Evolutionary conservation across 2,113 vertebrate species (phyloP).

Genomic region (Petrocephalus zakoni): DNA sequence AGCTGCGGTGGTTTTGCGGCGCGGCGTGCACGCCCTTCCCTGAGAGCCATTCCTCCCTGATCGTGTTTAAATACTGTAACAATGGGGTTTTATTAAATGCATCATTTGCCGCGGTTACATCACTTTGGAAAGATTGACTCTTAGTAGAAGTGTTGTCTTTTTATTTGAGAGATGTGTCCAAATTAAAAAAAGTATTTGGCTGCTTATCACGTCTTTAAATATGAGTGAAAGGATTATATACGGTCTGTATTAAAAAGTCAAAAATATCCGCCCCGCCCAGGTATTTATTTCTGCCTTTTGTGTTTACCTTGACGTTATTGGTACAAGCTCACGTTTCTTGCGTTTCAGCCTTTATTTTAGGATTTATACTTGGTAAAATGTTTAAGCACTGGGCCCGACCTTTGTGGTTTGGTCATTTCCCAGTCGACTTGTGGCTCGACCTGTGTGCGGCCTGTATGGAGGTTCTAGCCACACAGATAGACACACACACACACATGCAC

Average conservation of each 20-base stretch:
- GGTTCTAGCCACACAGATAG: not conserved
- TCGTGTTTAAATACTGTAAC: slow-evolving; percentile 11
- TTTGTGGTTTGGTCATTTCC: not conserved
- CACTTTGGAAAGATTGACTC: slow-evolving; percentile 9
- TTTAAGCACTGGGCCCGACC: not conserved
- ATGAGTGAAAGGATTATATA: not conserved
- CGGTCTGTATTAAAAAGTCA: not conserved
- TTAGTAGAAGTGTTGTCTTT: not conserved
- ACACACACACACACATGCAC: not conserved
- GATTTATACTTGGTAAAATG: not conserved
- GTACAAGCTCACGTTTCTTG: not conserved
- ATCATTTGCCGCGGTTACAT: slow-evolving; percentile 6
- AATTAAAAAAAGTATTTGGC: not conserved
- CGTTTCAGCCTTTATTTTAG: not conserved
- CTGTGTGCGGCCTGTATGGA: not conserved
- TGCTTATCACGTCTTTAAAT: not conserved
- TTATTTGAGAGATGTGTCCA: not conserved
- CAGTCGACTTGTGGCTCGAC: not conserved
- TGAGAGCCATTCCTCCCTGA: not conserved
- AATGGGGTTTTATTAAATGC: not conserved
- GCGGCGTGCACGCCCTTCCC: not conserved
- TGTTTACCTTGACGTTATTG: slow-evolving; percentile 4
- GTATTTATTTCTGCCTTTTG: slow-evolving; percentile 3
- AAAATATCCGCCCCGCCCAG: slow-evolving; percentile 8
- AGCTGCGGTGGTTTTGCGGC: slow-evolving; percentile 18